A percentile compares a stretch with the other conserved stretches of the same genome.
These are phyloP conservation scores for Sphaerophoria rueppellii DNA, from an alignment of 2,888 invertebrate genomes.

Conservation along the genomic window DNA sequence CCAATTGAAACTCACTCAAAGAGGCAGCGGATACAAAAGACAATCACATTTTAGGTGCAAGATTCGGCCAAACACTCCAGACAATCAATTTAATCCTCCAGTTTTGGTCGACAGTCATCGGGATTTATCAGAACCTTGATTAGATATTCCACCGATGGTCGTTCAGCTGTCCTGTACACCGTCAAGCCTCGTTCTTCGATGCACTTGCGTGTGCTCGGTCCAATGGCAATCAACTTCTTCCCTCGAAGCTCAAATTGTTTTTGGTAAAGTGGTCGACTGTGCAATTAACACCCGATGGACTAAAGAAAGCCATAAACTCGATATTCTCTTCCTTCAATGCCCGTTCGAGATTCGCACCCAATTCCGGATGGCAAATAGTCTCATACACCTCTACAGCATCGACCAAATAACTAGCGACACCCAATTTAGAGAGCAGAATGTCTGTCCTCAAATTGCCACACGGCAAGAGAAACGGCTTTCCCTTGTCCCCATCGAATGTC, in stretches of 20 bases:
- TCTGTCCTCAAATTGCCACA: slow-evolving; percentile 84
- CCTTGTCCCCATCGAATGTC: slow-evolving; percentile 81
- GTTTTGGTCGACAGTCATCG: slow-evolving; percentile 76
- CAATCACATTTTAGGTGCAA: slow-evolving; percentile 4
- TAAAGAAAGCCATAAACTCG: slow-evolving; percentile 84
- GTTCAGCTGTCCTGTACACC: slow-evolving; percentile 82
- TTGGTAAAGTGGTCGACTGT: slow-evolving; percentile 82
- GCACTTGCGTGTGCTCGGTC: slow-evolving; percentile 84
- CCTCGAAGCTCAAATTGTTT: slow-evolving; percentile 77
- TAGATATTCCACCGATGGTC: slow-evolving; percentile 84
- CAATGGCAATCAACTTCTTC: slow-evolving; percentile 84
- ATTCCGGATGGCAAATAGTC: slow-evolving; percentile 82
- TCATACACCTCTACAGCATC: slow-evolving; percentile 84
- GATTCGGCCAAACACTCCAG: not conserved
- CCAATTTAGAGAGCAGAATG: slow-evolving; percentile 82
- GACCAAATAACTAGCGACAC: slow-evolving; percentile 80
- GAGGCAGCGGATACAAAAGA: not conserved
- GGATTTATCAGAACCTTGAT: slow-evolving; percentile 82
- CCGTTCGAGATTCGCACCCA: slow-evolving; percentile 81
- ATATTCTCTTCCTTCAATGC: slow-evolving; percentile 81
- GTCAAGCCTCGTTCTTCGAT: slow-evolving; percentile 81
- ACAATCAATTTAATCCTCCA: slow-evolving; percentile 43
- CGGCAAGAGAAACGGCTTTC: slow-evolving; percentile 83
- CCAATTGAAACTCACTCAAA: slow-evolving; percentile 50
- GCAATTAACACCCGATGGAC: slow-evolving; percentile 84